Percentiles rank a stretch among this genome's conserved stretches.
These are phyloP conservation scores for Ceratothoa steindachneri DNA, from an alignment of 2,888 invertebrate genomes.

Conservation along the genomic window DNA sequence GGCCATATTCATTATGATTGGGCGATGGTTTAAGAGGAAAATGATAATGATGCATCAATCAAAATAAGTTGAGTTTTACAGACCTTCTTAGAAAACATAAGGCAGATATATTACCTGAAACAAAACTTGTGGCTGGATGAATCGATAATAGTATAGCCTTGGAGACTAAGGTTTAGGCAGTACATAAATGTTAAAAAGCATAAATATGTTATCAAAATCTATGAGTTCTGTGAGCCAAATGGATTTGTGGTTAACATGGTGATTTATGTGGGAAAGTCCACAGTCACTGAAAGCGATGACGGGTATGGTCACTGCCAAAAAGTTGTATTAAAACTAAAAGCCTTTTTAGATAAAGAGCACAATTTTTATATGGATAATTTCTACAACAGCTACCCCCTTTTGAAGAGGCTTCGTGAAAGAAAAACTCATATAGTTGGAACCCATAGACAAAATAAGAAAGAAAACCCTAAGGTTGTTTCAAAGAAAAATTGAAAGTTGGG, in stretches of 20 bases:
- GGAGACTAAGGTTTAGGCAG: background rate
- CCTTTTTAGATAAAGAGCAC: background rate
- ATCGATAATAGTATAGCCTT: background rate
- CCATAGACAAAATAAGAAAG: background rate
- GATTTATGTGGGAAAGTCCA: background rate
- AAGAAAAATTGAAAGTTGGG: background rate
- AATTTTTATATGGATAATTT: background rate
- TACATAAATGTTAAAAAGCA: background rate
- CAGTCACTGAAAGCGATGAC: background rate
- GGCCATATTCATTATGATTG: too few species aligned
- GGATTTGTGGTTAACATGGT: background rate
- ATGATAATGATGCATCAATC: too few species aligned
- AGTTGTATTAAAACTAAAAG: background rate
- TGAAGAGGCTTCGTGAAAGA: background rate
- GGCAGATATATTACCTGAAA: background rate
- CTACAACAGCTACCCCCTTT: background rate
- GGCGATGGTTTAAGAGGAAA: too few species aligned
- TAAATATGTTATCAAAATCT: background rate
- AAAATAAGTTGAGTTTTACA: too few species aligned
- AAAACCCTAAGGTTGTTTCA: background rate
- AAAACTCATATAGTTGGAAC: background rate
- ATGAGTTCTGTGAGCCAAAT: too few species aligned
- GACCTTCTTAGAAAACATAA: too few species aligned
- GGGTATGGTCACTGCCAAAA: background rate
- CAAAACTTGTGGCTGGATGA: background rate